Conservation (phyloP, 1,140 invertebrate species). For the Drosophila ercepeae region DNA sequence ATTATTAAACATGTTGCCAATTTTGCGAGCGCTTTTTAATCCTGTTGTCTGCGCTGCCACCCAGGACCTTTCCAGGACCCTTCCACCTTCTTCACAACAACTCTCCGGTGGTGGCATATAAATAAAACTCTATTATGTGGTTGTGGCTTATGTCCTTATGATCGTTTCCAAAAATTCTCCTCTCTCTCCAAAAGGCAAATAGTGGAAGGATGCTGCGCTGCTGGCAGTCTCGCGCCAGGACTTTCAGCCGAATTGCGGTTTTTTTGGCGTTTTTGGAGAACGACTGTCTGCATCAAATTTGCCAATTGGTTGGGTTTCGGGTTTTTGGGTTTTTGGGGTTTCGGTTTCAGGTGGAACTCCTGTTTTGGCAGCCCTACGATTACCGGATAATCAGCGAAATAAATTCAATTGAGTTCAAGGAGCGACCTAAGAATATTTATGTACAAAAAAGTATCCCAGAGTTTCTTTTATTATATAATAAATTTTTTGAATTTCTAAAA, state of each 20-base stretch:
- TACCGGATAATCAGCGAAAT: slow-evolving; percentile 13
- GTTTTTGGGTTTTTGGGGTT: slow-evolving; percentile 3
- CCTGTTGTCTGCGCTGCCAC: slow-evolving; percentile 65
- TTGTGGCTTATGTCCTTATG: slow-evolving; percentile 72
- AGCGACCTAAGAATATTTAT: neutral
- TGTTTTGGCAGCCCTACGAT: neutral
- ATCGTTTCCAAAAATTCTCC: slow-evolving; percentile 62
- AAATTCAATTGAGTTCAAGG: neutral
- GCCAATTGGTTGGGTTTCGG: slow-evolving; percentile 25
- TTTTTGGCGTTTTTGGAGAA: slow-evolving; percentile 16
- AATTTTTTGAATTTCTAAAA: no score
- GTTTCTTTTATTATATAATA: no score
- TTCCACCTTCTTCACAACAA: neutral
- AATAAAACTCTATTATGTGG: slow-evolving; percentile 79
- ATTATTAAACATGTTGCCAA: slow-evolving; percentile 82
- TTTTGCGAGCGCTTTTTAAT: slow-evolving; percentile 82
- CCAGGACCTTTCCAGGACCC: slow-evolving; percentile 11
- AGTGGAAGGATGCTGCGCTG: neutral
- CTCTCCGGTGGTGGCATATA: slow-evolving; percentile 8
- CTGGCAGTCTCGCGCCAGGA: neutral
- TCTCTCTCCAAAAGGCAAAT: slow-evolving; percentile 19
- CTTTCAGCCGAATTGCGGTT: slow-evolving; percentile 32
- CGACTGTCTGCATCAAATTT: slow-evolving; percentile 25
- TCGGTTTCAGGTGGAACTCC: neutral
- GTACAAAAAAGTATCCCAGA: no score